Evolutionary conservation across 1,140 invertebrate species (phyloP).

Genomic region (Wiebesia pumilae): DNA sequence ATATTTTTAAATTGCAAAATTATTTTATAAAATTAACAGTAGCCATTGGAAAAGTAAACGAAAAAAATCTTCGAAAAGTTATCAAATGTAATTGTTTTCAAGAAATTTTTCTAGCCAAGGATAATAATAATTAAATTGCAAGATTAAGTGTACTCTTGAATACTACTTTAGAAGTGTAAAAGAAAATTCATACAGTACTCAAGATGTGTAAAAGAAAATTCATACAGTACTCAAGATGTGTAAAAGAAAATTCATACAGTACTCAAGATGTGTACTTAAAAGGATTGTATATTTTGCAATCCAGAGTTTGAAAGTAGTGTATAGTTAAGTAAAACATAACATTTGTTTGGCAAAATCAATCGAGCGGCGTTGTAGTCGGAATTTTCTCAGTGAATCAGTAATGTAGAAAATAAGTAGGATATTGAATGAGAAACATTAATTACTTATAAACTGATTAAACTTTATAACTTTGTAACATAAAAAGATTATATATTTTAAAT

Average conservation of each 20-base stretch:
- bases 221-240: too few species aligned
- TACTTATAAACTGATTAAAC: conserved; percentile 24
- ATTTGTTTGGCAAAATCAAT: conserved; percentile 46
- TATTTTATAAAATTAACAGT: background rate
- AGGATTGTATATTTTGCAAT: conserved; percentile 48
- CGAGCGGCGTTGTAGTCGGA: conserved; percentile 46
- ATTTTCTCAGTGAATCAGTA: background rate
- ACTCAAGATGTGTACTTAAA: conserved; percentile 21
- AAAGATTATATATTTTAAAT: conserved; percentile 51
- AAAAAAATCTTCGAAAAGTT: background rate
- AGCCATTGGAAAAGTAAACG: background rate
- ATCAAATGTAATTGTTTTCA: background rate
- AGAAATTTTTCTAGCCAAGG: conserved; percentile 38
- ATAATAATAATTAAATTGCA: conserved; percentile 21
- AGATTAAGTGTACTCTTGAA: conserved; percentile 8
- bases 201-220: too few species aligned
- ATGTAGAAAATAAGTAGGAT: conserved; percentile 15
- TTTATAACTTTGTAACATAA: conserved; percentile 36
- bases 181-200: background rate
- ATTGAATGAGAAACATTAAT: conserved; percentile 7
- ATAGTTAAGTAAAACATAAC: conserved; percentile 42
- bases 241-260: background rate
- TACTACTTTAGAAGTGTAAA: background rate
- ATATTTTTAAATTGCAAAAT: background rate
- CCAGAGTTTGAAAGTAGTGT: conserved; percentile 22